A percentile compares a stretch with the other conserved stretches of the same genome.
phyloP scores from a whole-genome alignment of 2,888 invertebrate species.

The Micoletzkya japonica region DNA sequence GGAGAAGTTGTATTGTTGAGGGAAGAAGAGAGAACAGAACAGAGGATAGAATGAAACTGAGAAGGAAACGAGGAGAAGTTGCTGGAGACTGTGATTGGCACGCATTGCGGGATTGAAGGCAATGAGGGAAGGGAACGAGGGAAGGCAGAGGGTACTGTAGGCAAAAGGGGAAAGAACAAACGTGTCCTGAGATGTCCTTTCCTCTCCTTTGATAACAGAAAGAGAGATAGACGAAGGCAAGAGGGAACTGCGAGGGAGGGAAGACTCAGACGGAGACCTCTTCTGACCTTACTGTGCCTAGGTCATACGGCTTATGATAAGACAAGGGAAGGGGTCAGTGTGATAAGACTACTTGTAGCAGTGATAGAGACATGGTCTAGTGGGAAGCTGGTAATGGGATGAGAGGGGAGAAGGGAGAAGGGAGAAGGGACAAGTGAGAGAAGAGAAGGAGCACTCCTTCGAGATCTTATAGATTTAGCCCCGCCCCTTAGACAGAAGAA shows the following conservation, averaged over 20 bases:
- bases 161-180: not conserved
- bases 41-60: not conserved
- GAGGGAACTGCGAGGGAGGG: too few relatives aligned
- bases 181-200: not conserved
- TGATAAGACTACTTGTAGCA: too few relatives aligned
- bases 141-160: not conserved
- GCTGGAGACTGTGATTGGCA: not conserved
- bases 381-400: too few relatives aligned
- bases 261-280: not conserved
- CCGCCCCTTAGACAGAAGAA: too few relatives aligned
- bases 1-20: too few relatives aligned
- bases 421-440: slow-evolving; percentile 20
- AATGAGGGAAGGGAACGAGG: not conserved
- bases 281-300: not conserved
- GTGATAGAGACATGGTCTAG: too few relatives aligned
- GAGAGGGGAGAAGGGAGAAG: not conserved
- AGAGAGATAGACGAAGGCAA: too few relatives aligned
- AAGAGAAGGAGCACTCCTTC: too few relatives aligned
- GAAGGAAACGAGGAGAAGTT: not conserved
- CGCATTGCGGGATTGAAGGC: not conserved
- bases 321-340: not conserved
- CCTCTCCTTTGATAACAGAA: not conserved
- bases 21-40: not conserved
- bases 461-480: too few relatives aligned
- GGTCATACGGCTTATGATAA: not conserved